A percentile compares a stretch with the other conserved stretches of the same genome.
Evolutionary conservation across 2,797 vertebrate genomes (phyloP).

Genomic region (Neosilurus mollespiculum): DNA sequence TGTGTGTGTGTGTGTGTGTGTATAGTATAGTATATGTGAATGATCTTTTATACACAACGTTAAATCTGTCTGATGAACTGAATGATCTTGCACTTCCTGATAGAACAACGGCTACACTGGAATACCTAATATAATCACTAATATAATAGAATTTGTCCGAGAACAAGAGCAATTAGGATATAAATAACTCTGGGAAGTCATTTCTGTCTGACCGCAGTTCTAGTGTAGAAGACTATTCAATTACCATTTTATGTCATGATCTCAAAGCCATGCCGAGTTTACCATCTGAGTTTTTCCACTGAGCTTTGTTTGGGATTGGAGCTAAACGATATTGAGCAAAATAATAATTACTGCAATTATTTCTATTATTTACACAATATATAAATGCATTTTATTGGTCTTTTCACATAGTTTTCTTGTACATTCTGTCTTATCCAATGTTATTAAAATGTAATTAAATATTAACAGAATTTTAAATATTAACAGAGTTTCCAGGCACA

Average conservation of each 20-base stretch:
- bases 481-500: no score
- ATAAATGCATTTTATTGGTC: not conserved
- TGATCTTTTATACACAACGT: not conserved
- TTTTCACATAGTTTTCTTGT: not conserved
- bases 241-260: conserved; percentile 12
- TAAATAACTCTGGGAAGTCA: conserved; percentile 21
- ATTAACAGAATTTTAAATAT: no score
- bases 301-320: not conserved
- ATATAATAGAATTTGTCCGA: not conserved
- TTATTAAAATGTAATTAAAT: no score
- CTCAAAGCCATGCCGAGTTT: not conserved
- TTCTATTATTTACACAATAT: not conserved
- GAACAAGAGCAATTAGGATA: conserved; percentile 15
- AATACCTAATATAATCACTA: conserved; percentile 4
- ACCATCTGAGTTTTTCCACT: not conserved
- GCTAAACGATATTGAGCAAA: not conserved
- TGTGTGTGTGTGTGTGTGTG: no score
- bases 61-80: not conserved
- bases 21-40: not conserved
- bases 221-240: not conserved
- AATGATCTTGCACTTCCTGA: not conserved
- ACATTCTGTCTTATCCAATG: not conserved
- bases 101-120: not conserved
- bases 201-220: conserved; percentile 4
- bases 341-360: not conserved